Evolutionary conservation across 2,797 vertebrate species (phyloP), one percentile per base, ranked within the genome.

Genomic region (Pseudopleuronectes americanus): DNA sequence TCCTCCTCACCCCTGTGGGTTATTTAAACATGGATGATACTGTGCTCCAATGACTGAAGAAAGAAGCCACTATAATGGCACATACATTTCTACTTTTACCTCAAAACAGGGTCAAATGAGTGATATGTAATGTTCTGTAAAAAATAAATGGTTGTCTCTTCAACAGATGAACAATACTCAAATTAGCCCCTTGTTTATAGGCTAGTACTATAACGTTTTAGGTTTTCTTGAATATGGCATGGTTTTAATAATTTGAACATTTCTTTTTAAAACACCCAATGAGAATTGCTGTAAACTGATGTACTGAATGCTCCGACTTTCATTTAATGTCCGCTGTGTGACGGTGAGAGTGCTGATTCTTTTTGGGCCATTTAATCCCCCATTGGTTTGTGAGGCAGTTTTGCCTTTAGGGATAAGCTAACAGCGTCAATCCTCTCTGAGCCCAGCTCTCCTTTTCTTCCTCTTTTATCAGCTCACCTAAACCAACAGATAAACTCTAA

Each of bases 81-180:
- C 23, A 67, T 64, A 75, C 36, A 80, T 73, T 76, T 78, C 38
- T 67, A 68, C 41, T 69, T 83, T 84, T 60, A 77, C 64, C 57
- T 69, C 48, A 10, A 19, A 33, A 58, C 8, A 58, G 19, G 21
- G 55, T 58, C 31, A 64, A 47, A 21, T 19, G 16, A 36, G 26
- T 41, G 38, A 28, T 21, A 31, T 61, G 9, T 49, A 12, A 36
- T 54, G 64, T 3, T 49, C 26, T 3, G 6, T 10, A 33, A 12
- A 38, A 36, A 38, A 7, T 33, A 49, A 0, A 60, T 55, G 4
- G 70, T 28, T 68, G 17, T 74, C 80, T 10, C n/a, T 45, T 45
- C 17, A 51, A 56, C 54, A 17, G 26, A 74, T 38, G 8, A 61
- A 53, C 16, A 51, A 38, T 13, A 49, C 19, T 66, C 23, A 45